phyloP scores from a whole-genome alignment of 2,797 vertebrate genomes.

The Crenichthys baileyi region DNA sequence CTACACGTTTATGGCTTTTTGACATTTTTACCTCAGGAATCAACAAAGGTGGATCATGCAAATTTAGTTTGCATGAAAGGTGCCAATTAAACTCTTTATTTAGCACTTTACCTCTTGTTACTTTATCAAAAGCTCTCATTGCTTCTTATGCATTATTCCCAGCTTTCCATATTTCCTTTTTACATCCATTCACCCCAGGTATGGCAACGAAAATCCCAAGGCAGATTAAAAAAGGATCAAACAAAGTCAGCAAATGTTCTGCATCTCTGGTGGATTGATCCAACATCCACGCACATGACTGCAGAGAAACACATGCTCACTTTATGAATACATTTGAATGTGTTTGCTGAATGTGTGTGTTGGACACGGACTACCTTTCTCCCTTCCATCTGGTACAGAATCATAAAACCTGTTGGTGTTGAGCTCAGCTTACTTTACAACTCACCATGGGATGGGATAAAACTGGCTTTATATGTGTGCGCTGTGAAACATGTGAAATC shows the following conservation, averaged over 20 bases:
- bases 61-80: background rate
- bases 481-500: constrained; percentile 24
- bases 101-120: background rate
- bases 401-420: constrained; percentile 44
- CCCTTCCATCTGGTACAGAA: constrained; percentile 33
- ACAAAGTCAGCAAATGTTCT: constrained; percentile 31
- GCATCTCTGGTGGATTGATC: constrained; percentile 20
- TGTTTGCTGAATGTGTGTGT: constrained; percentile 31
- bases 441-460: constrained; percentile 29
- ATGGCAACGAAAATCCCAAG: constrained; percentile 19
- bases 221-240: constrained; percentile 12
- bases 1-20: background rate
- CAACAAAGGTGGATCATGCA: background rate
- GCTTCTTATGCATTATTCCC: background rate
- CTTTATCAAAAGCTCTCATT: background rate
- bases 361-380: constrained; percentile 18
- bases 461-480: constrained; percentile 4
- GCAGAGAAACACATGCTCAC: constrained; percentile 10
- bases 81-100: background rate
- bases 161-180: background rate
- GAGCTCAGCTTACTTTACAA: constrained; percentile 44
- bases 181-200: background rate
- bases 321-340: constrained; percentile 53
- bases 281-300: constrained; percentile 2
- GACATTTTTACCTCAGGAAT: background rate